Percentiles rank a stretch among this genome's conserved stretches.
These are phyloP conservation scores for Hanleya hanleyi DNA, from an alignment of 2,888 invertebrate genomes.

Conservation along the genomic window DNA sequence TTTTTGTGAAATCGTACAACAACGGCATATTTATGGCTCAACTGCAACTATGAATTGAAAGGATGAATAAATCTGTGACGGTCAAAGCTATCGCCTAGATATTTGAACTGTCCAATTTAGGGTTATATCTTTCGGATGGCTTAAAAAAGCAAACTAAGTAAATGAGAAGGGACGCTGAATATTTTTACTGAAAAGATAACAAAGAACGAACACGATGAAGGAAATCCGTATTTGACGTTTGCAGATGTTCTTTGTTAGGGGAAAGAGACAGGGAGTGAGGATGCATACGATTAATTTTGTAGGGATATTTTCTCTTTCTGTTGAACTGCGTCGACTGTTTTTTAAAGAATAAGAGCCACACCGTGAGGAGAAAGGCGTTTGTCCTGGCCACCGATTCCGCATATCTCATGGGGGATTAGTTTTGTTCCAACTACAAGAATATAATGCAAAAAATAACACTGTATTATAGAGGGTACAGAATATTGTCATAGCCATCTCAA, in stretches of 20 bases:
- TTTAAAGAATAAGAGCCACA: not conserved
- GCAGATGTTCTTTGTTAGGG: not conserved
- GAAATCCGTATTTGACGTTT: not conserved
- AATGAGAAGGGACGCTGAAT: too few relatives aligned
- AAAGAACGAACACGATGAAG: not conserved
- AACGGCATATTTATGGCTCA: too few relatives aligned
- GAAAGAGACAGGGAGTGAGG: not conserved
- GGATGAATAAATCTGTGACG: too few relatives aligned
- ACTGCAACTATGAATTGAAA: too few relatives aligned
- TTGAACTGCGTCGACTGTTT: not conserved
- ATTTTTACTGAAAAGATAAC: not conserved
- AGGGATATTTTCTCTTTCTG: not conserved
- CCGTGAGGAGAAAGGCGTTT: not conserved
- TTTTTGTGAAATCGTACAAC: too few relatives aligned
- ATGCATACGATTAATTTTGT: slow-evolving; percentile 6
- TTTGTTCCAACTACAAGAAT: not conserved
- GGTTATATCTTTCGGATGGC: too few relatives aligned
- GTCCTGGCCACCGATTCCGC: not conserved
- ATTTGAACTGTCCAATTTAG: too few relatives aligned
- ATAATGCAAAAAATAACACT: slow-evolving; percentile 6
- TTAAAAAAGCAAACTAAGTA: too few relatives aligned
- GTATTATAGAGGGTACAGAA: not conserved
- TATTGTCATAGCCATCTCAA: not conserved
- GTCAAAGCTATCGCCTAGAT: too few relatives aligned
- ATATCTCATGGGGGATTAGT: not conserved